Evolutionary conservation across 2,797 vertebrate species (phyloP).

Genomic region (Characodon lateralis): DNA sequence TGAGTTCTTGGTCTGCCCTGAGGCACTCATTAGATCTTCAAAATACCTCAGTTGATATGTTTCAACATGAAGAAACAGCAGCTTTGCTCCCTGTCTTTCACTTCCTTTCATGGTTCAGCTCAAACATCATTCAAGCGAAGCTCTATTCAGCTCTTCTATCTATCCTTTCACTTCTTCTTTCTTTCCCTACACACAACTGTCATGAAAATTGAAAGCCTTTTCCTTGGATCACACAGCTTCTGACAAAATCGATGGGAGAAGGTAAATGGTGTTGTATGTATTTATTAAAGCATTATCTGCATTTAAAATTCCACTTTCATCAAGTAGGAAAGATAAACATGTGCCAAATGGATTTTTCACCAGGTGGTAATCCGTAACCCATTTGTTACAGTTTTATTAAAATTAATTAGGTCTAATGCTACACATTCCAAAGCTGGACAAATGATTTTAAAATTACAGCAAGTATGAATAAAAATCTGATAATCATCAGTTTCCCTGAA

Average conservation of each 20-base stretch:
- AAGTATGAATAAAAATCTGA: not conserved
- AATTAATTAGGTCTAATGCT: conserved; percentile 7
- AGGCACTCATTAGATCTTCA: not conserved
- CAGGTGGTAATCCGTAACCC: not conserved
- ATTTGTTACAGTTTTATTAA: conserved; percentile 3
- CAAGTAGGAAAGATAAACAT: not conserved
- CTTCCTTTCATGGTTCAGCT: not conserved
- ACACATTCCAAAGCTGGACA: not conserved
- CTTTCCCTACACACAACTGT: not conserved
- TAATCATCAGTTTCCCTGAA: not conserved
- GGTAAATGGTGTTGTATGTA: not conserved
- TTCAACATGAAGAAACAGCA: not conserved
- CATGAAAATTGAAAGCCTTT: conserved; percentile 3
- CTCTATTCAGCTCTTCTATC: not conserved
- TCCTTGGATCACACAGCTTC: conserved; percentile 1
- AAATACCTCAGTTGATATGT: conserved; percentile 1
- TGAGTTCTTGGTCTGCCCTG: not conserved
- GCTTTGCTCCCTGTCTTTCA: not conserved
- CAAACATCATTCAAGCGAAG: not conserved
- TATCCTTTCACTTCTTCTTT: not conserved
- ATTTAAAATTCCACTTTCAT: conserved; percentile 15
- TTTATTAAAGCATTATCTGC: conserved; percentile 15
- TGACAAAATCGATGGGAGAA: conserved; percentile 3
- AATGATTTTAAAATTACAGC: not conserved
- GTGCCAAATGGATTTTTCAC: conserved; percentile 6